These are phyloP conservation scores for Lordiphosa mommai DNA, from an alignment of 1,140 invertebrate species.

Conservation along the genomic window DNA sequence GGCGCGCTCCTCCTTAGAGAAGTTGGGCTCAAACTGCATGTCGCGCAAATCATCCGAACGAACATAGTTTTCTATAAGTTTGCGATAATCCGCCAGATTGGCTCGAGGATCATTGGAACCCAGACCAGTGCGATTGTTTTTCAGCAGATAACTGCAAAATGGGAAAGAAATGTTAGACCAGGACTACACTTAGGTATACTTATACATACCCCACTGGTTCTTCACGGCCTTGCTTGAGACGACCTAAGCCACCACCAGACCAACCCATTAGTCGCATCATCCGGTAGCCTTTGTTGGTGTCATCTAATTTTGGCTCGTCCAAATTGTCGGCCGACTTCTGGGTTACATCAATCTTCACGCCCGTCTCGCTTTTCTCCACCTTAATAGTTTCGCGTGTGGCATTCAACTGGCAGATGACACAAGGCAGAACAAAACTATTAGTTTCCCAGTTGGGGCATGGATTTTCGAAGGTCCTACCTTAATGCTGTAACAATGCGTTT, in stretches of 20 bases:
- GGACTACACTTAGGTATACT: too few species aligned
- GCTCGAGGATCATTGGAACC: constrained; percentile 32
- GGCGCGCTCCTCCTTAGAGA: constrained; percentile 86
- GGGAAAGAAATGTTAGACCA: background rate
- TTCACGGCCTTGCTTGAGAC: constrained; percentile 84
- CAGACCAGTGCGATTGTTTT: constrained; percentile 64
- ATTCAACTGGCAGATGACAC: constrained; percentile 41
- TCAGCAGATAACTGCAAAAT: constrained; percentile 56
- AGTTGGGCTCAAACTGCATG: constrained; percentile 85
- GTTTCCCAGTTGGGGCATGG: background rate
- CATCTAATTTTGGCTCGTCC: constrained; percentile 65
- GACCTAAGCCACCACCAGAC: constrained; percentile 88
- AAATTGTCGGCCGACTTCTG: constrained; percentile 47
- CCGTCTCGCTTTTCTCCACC: constrained; percentile 60
- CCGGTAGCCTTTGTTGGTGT: constrained; percentile 84
- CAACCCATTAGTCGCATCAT: constrained; percentile 91
- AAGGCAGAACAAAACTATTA: background rate
- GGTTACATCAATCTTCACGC: constrained; percentile 55
- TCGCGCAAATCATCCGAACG: constrained; percentile 81
- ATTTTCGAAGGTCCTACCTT: constrained; percentile 74
- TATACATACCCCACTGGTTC: constrained; percentile 83
- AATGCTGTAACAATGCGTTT: constrained; percentile 81
- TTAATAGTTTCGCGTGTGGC: constrained; percentile 57
- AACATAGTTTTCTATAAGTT: constrained; percentile 80
- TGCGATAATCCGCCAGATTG: constrained; percentile 36